A percentile compares a stretch with the other conserved stretches of the same genome.
Evolutionary conservation across 2,797 vertebrate genomes (phyloP).

Genomic region (Chelidonichthys spinosus): DNA sequence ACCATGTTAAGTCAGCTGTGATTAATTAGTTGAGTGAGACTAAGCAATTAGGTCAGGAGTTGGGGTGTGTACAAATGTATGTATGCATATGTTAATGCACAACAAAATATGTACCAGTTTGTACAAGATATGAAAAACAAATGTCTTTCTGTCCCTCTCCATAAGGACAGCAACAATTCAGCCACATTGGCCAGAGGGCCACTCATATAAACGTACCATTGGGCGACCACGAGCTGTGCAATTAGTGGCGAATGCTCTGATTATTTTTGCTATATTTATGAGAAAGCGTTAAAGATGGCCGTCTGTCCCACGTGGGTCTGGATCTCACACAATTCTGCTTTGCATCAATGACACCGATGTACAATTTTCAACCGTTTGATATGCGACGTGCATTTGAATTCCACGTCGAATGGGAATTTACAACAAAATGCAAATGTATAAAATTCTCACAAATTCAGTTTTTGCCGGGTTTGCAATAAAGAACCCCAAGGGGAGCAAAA

Average conservation of each 20-base stretch:
- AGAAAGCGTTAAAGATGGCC: not conserved
- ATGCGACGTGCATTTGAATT: slow-evolving; percentile 10
- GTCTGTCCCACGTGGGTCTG: not conserved
- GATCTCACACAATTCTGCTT: not conserved
- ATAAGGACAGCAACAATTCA: not conserved
- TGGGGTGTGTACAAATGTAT: slow-evolving; percentile 45
- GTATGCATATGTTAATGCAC: slow-evolving; percentile 30
- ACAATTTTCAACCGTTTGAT: slow-evolving; percentile 6
- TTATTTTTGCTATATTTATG: not conserved
- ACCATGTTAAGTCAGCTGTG: slow-evolving; percentile 91
- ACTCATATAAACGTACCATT: not conserved
- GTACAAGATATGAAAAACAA: not conserved
- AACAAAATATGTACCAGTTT: not conserved
- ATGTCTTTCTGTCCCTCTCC: not conserved
- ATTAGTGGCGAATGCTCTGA: not conserved
- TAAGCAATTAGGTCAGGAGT: slow-evolving; percentile 88
- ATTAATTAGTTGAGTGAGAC: slow-evolving; percentile 94
- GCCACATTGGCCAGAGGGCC: not conserved
- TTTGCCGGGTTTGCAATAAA: slow-evolving; percentile 20
- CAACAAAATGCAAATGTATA: slow-evolving; percentile 6
- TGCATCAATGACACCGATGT: not conserved
- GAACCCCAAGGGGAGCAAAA: slow-evolving; percentile 8
- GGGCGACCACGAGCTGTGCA: not conserved
- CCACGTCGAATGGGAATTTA: slow-evolving; percentile 18
- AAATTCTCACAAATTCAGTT: not conserved